These are phyloP conservation scores for Drosophila kohkoa DNA, from an alignment of 1,140 invertebrate species.

Conservation along the genomic window DNA sequence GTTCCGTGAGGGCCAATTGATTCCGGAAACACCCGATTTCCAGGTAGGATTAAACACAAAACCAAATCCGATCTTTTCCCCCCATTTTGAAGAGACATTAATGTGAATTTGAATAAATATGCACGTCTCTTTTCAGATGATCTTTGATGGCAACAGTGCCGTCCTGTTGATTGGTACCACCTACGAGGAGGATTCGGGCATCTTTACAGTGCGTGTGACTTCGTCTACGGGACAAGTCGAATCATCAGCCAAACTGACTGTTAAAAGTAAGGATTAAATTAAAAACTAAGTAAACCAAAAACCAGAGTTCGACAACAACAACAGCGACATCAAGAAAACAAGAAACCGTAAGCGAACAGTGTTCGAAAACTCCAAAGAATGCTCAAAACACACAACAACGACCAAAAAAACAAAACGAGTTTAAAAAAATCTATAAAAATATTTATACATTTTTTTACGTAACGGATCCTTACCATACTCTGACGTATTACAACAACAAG, in stretches of 20 bases:
- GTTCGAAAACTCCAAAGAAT: constrained; percentile 78
- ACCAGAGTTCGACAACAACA: constrained; percentile 71
- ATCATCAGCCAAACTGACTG: constrained; percentile 96
- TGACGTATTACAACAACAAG: constrained; percentile 62
- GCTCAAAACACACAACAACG: constrained; percentile 64
- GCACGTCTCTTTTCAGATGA: constrained; percentile 89
- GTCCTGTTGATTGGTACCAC: constrained; percentile 95
- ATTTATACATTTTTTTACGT: constrained; percentile 46
- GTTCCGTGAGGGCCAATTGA: constrained; percentile 95
- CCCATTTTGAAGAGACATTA: neutral
- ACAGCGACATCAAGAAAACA: constrained; percentile 30
- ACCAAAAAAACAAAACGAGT: constrained; percentile 37
- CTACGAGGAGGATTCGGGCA: constrained; percentile 96
- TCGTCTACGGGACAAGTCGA: constrained; percentile 96
- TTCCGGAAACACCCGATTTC: constrained; percentile 96
- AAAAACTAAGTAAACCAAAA: constrained; percentile 74
- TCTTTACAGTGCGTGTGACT: constrained; percentile 95
- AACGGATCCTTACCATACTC: constrained; percentile 59
- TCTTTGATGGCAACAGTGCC: constrained; percentile 95
- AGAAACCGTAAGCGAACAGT: constrained; percentile 68
- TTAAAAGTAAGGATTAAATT: constrained; percentile 98
- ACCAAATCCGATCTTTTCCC: neutral
- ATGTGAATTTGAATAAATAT: no score
- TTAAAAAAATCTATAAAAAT: constrained; percentile 28
- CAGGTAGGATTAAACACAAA: constrained; percentile 88